Evolutionary conservation across 2,113 vertebrate genomes (phyloP).

Genomic region (Alces alces): DNA sequence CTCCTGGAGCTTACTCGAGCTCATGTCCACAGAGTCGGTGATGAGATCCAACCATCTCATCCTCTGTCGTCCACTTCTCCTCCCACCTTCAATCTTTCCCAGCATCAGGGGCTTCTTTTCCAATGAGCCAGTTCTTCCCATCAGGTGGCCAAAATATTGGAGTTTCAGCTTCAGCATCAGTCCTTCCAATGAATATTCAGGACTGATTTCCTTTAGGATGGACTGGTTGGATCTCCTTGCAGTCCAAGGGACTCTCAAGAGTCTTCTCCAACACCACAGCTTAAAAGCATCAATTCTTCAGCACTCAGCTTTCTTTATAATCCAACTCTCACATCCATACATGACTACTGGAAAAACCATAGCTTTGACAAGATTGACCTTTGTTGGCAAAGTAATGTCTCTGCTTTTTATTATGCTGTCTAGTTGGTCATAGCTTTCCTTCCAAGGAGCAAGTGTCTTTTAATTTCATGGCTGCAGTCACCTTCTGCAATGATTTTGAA

Average conservation of each 20-base stretch:
- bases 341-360: not conserved
- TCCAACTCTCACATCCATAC: not conserved
- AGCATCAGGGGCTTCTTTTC: not conserved
- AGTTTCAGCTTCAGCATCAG: not conserved
- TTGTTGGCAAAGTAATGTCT: not conserved
- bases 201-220: not conserved
- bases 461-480: not conserved
- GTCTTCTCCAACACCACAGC: not conserved
- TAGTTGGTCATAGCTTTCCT: not conserved
- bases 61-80: fast-evolving
- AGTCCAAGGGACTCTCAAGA: not conserved
- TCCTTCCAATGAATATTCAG: not conserved
- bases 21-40: not conserved
- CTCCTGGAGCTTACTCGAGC: not conserved
- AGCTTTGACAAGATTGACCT: not conserved
- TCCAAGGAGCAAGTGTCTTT: not conserved
- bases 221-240: not conserved
- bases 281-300: not conserved
- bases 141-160: not conserved
- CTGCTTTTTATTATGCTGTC: not conserved
- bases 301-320: not conserved
- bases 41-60: not conserved
- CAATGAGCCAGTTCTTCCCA: not conserved
- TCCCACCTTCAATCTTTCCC: not conserved
- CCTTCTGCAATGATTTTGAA: not conserved